Evolutionary conservation across 2,113 vertebrate species (phyloP).

Genomic region (Plecotus auritus): DNA sequence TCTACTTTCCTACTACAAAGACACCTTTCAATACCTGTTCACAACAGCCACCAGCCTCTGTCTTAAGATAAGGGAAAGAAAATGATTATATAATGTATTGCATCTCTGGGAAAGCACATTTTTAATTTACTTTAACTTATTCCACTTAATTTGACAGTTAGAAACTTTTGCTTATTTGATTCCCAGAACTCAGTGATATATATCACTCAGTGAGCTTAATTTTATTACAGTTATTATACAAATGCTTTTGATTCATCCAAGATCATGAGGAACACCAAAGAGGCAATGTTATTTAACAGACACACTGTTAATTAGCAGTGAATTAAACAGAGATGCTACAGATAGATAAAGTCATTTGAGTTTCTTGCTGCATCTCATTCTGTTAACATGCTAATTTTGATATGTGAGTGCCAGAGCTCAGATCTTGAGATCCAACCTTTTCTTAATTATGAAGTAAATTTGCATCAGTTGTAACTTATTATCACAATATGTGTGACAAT

Average conservation of each 20-base stretch:
- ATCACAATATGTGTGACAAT: slow-evolving; percentile 15
- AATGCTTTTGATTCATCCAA: slow-evolving; percentile 56
- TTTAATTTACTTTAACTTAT: slow-evolving; percentile 45
- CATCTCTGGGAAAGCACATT: background rate
- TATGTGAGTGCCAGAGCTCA: background rate
- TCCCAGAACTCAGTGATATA: background rate
- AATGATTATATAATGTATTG: background rate
- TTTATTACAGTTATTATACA: slow-evolving; percentile 65
- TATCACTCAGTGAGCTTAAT: slow-evolving; percentile 32
- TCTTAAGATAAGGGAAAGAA: background rate
- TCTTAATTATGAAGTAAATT: background rate
- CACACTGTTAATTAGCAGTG: slow-evolving; percentile 34
- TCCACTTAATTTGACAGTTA: slow-evolving; percentile 60
- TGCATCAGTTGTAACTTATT: background rate
- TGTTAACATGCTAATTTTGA: background rate
- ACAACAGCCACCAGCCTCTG: slow-evolving; percentile 31
- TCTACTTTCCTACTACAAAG: background rate
- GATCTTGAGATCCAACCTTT: background rate
- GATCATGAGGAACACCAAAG: slow-evolving; percentile 41
- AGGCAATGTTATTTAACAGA: slow-evolving; percentile 50
- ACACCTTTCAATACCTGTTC: background rate
- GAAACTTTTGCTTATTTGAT: slow-evolving; percentile 44
- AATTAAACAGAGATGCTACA: slow-evolving; percentile 41
- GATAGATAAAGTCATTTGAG: slow-evolving; percentile 39
- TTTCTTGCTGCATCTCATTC: background rate